Conservation (phyloP, 2,113 vertebrate species). For the Limanda limanda region DNA sequence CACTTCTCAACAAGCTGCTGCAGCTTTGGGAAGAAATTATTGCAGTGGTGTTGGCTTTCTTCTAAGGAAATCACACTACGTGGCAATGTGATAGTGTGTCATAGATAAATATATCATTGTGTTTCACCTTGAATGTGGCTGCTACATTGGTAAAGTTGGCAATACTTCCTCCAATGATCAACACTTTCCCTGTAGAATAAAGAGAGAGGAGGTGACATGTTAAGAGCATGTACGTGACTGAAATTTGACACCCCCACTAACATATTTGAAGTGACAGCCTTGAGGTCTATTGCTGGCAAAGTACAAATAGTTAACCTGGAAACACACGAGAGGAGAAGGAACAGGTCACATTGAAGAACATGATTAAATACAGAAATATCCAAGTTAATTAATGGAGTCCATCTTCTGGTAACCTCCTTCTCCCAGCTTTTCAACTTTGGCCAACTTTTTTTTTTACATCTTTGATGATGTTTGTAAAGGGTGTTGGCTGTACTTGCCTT, state of each 20-base stretch:
- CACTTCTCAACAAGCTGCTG: not conserved
- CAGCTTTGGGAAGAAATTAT: not conserved
- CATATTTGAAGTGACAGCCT: conserved; percentile 6
- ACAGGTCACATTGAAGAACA: not conserved
- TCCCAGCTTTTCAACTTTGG: too few species aligned
- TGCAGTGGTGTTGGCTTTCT: not conserved
- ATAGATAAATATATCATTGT: not conserved
- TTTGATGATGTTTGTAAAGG: not conserved
- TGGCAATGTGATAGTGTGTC: too few species aligned
- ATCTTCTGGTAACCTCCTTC: too few species aligned
- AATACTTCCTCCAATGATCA: conserved; percentile 98
- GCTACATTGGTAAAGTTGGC: conserved; percentile 99
- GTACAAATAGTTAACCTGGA: not conserved
- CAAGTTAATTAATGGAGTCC: not conserved
- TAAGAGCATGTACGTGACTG: conserved; percentile 4
- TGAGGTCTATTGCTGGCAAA: conserved; percentile 13
- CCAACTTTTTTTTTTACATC: not conserved
- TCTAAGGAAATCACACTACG: too few species aligned
- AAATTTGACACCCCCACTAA: conserved; percentile 33
- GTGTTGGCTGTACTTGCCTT: conserved; percentile 78
- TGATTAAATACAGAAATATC: not conserved
- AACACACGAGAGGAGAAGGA: not conserved
- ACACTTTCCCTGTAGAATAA: conserved; percentile 88
- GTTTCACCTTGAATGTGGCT: conserved; percentile 94
- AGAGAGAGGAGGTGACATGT: not conserved